A percentile compares a stretch with the other conserved stretches of the same genome.
Evolutionary conservation across 1,140 invertebrate genomes (phyloP).

Genomic region (Myzus persicae): DNA sequence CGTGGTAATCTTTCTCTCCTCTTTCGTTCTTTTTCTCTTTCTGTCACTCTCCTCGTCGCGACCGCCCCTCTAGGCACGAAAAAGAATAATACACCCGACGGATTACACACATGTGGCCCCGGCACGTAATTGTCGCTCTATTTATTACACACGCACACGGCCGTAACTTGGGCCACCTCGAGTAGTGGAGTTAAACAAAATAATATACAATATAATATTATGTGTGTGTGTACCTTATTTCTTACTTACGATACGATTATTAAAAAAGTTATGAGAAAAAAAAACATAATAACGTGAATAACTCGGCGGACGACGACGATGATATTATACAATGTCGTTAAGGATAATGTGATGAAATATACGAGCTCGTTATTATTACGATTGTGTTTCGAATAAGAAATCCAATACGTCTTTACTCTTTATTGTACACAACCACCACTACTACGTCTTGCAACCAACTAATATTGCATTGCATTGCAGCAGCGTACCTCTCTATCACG

Average conservation of each 20-base stretch:
- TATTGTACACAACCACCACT: neutral
- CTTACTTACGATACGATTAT: neutral
- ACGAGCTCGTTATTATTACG: neutral
- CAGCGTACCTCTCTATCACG: neutral
- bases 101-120: constrained; percentile 20
- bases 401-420: constrained; percentile 15
- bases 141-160: constrained; percentile 15
- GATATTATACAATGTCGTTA: constrained; percentile 8
- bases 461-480: neutral
- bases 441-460: neutral
- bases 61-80: neutral
- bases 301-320: neutral
- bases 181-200: neutral
- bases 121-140: constrained; percentile 54
- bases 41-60: neutral
- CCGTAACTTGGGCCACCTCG: neutral
- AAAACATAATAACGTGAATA: neutral
- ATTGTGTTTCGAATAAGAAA: constrained; percentile 17
- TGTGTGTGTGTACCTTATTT: neutral
- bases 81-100: neutral
- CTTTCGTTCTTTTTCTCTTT: neutral
- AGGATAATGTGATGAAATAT: constrained; percentile 3
- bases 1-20: neutral
- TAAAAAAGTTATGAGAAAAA: neutral
- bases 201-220: neutral